Evolutionary conservation across 2,113 vertebrate genomes (phyloP).

Genomic region (Bothrops jararaca): DNA sequence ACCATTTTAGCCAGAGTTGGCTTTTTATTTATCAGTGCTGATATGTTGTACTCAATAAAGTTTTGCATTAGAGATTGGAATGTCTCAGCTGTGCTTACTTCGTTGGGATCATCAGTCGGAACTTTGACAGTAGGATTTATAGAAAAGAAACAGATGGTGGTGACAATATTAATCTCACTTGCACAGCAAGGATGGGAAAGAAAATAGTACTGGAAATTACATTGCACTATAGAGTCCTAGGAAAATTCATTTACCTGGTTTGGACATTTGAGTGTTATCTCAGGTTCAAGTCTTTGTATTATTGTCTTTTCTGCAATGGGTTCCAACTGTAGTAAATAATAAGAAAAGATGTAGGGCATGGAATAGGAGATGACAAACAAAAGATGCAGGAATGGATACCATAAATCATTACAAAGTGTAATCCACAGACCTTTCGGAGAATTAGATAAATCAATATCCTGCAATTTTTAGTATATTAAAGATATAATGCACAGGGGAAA

Average conservation of each 20-base stretch:
- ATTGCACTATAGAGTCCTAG: neutral
- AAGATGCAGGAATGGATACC: neutral
- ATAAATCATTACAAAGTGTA: neutral
- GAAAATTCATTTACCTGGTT: conserved; percentile 51
- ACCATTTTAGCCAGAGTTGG: too few relatives aligned
- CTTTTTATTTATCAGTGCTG: too few relatives aligned
- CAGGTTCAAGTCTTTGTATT: conserved; percentile 29
- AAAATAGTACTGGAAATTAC: neutral
- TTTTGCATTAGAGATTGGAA: too few relatives aligned
- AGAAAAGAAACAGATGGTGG: neutral
- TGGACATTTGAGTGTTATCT: conserved; percentile 62
- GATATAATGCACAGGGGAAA: neutral
- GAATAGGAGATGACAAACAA: neutral
- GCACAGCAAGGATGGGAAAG: neutral
- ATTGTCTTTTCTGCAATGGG: conserved; percentile 65
- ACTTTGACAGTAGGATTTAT: too few relatives aligned
- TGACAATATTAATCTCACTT: neutral
- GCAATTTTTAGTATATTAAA: neutral
- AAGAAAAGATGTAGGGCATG: neutral
- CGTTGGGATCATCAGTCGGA: too few relatives aligned
- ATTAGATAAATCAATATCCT: neutral
- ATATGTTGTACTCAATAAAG: too few relatives aligned
- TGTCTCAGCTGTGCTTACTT: too few relatives aligned
- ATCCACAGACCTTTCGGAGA: neutral
- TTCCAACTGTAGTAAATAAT: conserved; percentile 65